phyloP scores from a whole-genome alignment of 2,888 invertebrate genomes.

The Eupithecia vulgata region DNA sequence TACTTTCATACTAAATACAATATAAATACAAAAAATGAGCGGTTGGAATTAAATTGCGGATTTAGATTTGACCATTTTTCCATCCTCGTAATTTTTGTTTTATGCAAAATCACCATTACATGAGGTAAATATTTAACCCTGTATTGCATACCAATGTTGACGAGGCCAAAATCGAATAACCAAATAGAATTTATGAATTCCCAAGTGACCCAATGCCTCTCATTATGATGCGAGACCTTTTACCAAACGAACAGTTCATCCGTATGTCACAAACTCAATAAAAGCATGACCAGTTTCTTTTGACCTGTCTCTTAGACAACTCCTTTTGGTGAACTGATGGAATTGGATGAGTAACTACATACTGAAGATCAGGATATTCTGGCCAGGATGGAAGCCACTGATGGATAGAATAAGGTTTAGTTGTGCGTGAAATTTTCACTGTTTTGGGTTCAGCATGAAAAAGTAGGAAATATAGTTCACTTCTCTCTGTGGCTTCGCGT shows the following conservation, averaged over 20 bases:
- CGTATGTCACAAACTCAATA: background rate
- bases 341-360: background rate
- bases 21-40: too few species aligned
- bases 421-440: background rate
- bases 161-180: background rate
- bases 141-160: background rate
- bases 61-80: too few species aligned
- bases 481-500: background rate
- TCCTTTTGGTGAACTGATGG: background rate
- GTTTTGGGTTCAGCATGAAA: background rate
- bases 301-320: background rate
- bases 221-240: background rate
- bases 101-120: too few species aligned
- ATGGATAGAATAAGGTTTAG: background rate
- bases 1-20: too few species aligned
- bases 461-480: background rate
- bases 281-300: background rate
- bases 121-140: background rate
- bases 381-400: background rate
- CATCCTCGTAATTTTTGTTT: too few species aligned
- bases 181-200: background rate
- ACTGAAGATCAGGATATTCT: background rate
- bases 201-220: constrained; percentile 1
- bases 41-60: too few species aligned
- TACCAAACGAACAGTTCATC: background rate